Conservation (phyloP, 2,113 vertebrate genomes). For the Chloropsis hardwickii region DNA sequence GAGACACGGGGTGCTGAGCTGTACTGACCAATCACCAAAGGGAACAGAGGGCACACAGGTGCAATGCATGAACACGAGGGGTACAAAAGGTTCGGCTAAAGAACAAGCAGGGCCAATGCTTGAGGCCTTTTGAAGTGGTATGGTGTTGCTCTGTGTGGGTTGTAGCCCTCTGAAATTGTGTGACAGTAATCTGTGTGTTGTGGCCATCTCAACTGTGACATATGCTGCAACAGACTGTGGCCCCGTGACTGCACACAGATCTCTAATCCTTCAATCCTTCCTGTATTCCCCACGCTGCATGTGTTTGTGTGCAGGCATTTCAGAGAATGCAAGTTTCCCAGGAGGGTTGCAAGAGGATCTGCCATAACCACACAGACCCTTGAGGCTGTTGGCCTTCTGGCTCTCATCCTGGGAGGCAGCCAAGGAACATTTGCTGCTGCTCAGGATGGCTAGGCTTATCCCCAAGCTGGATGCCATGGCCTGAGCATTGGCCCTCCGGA, state of each 20-base stretch:
- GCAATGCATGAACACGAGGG: too few species aligned
- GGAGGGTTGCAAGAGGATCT: neutral
- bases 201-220: too few species aligned
- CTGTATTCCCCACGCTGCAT: neutral
- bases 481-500: neutral
- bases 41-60: too few species aligned
- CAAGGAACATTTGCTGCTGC: neutral
- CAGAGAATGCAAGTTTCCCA: neutral
- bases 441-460: neutral
- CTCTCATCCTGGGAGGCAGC: neutral
- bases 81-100: too few species aligned
- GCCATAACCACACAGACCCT: neutral
- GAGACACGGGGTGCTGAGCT: too few species aligned
- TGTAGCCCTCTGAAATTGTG: too few species aligned
- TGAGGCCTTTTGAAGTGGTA: too few species aligned
- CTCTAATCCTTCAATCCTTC: neutral
- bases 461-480: neutral
- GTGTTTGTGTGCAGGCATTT: neutral
- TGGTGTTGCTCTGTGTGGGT: too few species aligned
- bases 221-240: neutral
- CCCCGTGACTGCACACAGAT: neutral
- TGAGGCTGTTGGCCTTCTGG: neutral
- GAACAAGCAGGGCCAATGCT: too few species aligned
- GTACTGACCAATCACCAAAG: too few species aligned
- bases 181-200: too few species aligned